These are phyloP conservation scores for Gambusia holbrooki DNA, from an alignment of 2,113 vertebrate genomes.

Conservation along the genomic window DNA sequence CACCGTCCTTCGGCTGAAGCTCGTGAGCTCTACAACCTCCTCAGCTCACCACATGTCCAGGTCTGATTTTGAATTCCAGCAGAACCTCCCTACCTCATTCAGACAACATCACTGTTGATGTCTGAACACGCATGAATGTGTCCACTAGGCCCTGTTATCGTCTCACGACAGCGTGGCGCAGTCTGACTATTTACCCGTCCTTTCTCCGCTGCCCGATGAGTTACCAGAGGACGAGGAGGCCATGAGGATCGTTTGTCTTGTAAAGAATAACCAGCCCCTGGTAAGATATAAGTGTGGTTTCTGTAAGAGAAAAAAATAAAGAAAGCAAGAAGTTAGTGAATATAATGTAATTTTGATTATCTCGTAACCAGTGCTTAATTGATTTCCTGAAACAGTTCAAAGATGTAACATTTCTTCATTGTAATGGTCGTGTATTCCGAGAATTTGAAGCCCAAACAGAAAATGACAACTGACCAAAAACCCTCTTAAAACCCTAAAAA, in stretches of 20 bases:
- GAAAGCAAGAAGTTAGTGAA: too few relatives aligned
- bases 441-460: too few relatives aligned
- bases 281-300: constrained; percentile 71
- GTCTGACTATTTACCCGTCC: constrained; percentile 86
- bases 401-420: too few relatives aligned
- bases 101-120: background rate
- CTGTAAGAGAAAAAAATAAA: too few relatives aligned
- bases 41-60: constrained; percentile 85
- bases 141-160: constrained; percentile 84
- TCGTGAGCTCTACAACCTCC: constrained; percentile 82
- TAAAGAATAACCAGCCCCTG: constrained; percentile 92
- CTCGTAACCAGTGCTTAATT: too few relatives aligned
- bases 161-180: constrained; percentile 90
- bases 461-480: too few relatives aligned
- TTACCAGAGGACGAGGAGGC: constrained; percentile 88
- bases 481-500: background rate
- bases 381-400: too few relatives aligned
- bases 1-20: constrained; percentile 76
- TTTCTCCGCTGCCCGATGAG: constrained; percentile 86
- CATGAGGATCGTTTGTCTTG: constrained; percentile 89
- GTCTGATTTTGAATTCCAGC: constrained; percentile 41
- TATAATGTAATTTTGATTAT: too few relatives aligned
- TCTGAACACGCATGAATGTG: background rate
- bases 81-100: background rate
- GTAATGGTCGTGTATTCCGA: too few relatives aligned